These are phyloP conservation scores for Hippocampus mohnikei DNA, from an alignment of 2,113 vertebrate genomes.

Conservation along the genomic window DNA sequence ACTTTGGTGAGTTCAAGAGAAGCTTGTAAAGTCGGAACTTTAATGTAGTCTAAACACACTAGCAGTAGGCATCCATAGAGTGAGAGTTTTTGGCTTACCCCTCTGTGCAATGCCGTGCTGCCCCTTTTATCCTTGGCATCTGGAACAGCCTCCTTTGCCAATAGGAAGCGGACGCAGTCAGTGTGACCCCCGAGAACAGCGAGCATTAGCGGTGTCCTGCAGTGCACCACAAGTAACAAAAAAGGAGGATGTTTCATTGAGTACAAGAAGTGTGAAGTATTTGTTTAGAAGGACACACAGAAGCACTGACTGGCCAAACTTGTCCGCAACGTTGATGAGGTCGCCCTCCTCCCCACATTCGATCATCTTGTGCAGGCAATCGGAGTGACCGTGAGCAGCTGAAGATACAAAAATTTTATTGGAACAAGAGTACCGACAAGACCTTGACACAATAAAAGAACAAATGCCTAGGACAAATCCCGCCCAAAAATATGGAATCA, in stretches of 20 bases:
- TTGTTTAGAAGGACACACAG: neutral
- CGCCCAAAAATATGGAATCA: no score
- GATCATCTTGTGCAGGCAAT: constrained; percentile 92
- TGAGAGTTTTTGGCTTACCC: constrained; percentile 70
- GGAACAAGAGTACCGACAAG: neutral
- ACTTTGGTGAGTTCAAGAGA: neutral
- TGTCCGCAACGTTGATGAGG: constrained; percentile 86
- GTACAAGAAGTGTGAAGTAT: neutral
- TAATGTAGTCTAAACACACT: neutral
- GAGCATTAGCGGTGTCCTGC: constrained; percentile 90
- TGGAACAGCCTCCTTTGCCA: constrained; percentile 87
- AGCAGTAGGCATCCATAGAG: neutral
- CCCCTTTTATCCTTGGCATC: constrained; percentile 88
- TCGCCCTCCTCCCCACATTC: constrained; percentile 86
- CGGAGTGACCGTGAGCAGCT: constrained; percentile 90
- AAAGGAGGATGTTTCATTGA: neutral
- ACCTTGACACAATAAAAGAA: neutral
- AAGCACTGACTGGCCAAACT: constrained; percentile 87
- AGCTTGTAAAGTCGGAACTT: neutral
- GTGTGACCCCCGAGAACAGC: constrained; percentile 88
- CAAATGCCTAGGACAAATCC: neutral
- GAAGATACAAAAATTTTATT: neutral
- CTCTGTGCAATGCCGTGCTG: constrained; percentile 88
- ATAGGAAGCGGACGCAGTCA: constrained; percentile 88
- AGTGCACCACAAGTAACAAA: neutral